phyloP scores from a whole-genome alignment of 2,797 vertebrate species.

The Thaleichthys pacificus region DNA sequence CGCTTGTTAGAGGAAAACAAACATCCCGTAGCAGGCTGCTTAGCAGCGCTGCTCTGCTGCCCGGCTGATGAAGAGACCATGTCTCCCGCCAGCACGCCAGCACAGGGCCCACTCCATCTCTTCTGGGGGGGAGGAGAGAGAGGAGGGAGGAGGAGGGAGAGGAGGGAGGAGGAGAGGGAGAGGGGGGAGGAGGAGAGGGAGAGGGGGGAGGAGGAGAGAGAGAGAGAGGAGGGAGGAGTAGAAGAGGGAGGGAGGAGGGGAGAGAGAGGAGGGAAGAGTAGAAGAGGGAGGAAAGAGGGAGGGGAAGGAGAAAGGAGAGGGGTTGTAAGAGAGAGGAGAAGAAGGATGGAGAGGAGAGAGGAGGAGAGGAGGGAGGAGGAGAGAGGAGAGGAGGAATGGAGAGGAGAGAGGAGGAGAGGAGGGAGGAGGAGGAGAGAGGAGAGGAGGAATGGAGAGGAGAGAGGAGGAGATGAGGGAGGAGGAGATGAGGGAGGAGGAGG shows the following conservation, averaged over 20 bases:
- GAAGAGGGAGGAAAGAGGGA: neutral
- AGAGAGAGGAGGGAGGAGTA: neutral
- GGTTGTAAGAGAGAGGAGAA: too few relatives aligned
- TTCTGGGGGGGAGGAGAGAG: slow-evolving; percentile 1
- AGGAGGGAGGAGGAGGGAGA: neutral
- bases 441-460: too few relatives aligned
- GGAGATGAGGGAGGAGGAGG: neutral
- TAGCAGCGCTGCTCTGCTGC: slow-evolving; percentile 53
- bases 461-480: too few relatives aligned
- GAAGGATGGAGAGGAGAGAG: neutral
- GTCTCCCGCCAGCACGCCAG: slow-evolving; percentile 50
- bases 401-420: neutral
- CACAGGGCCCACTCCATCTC: slow-evolving; percentile 44
- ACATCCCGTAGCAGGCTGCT: slow-evolving; percentile 55
- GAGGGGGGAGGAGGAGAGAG: too few relatives aligned
- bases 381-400: neutral
- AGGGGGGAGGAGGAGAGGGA: neutral
- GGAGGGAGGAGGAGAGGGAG: neutral
- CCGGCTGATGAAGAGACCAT: slow-evolving; percentile 56
- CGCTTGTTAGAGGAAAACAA: slow-evolving; percentile 62
- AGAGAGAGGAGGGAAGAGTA: too few relatives aligned
- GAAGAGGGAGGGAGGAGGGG: neutral
- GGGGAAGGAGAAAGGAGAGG: neutral
- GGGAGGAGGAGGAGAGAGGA: neutral
- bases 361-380: neutral